phyloP scores from a whole-genome alignment of 2,113 vertebrate species.

The Bubo blakistoni region DNA sequence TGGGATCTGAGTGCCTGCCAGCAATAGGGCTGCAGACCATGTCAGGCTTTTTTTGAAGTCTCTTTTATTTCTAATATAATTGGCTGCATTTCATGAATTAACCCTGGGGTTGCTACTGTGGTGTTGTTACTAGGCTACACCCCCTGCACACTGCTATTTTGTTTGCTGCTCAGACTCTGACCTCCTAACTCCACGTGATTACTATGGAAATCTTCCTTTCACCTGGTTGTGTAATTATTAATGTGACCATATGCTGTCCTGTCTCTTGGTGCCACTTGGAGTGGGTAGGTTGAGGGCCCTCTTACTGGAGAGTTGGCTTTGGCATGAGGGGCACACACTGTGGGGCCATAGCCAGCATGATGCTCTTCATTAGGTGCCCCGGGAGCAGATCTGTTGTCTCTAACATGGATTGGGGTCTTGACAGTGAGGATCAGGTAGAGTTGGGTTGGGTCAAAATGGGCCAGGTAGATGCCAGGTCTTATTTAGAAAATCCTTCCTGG shows the following conservation, averaged over 20 bases:
- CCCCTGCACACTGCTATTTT: not conserved
- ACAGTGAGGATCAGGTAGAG: not conserved
- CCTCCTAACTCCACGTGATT: not conserved
- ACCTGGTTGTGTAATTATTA: not conserved
- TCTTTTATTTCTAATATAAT: not conserved
- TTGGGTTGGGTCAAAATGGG: not conserved
- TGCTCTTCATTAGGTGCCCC: not conserved
- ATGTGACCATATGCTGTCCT: not conserved
- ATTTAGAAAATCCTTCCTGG: not conserved
- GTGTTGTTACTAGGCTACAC: not conserved
- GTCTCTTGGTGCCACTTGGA: not conserved
- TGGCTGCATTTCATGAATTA: not conserved
- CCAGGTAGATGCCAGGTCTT: not conserved
- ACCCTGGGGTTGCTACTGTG: not conserved
- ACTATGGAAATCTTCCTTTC: not conserved
- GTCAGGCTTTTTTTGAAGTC: not conserved
- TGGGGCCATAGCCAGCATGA: not conserved
- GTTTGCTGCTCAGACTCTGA: not conserved
- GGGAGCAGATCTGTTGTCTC: not conserved
- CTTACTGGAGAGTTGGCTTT: not conserved
- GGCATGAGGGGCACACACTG: fast-evolving
- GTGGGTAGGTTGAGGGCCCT: not conserved
- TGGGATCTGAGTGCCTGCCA: not conserved
- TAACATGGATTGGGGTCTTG: not conserved
- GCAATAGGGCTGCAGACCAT: not conserved